These are phyloP conservation scores for Proales similis DNA, from an alignment of 1,140 invertebrate genomes.

Conservation along the genomic window DNA sequence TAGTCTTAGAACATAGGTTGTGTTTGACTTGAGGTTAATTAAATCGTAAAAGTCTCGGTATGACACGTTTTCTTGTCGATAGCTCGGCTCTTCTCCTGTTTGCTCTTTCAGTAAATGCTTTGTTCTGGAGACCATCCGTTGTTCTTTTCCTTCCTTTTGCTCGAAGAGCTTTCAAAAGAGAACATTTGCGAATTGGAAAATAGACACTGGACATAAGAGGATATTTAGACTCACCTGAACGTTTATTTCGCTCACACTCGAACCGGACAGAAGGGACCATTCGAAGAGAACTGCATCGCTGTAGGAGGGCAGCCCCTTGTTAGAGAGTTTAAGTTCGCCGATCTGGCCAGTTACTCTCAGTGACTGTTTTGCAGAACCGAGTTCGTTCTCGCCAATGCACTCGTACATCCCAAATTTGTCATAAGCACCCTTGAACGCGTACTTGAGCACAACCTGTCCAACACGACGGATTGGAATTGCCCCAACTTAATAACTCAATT, in stretches of 20 bases:
- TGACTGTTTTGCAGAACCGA: not conserved
- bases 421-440: not conserved
- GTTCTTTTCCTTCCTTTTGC: slow-evolving; percentile 3
- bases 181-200: no score
- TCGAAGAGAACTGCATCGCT: slow-evolving; percentile 31
- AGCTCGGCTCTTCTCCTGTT: not conserved
- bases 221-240: no score
- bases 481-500: no score
- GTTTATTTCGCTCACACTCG: slow-evolving; percentile 25
- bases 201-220: no score
- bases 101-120: slow-evolving; percentile 3
- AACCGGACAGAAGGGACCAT: slow-evolving; percentile 32
- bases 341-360: not conserved
- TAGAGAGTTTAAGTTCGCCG: not conserved
- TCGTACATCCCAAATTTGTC: slow-evolving; percentile 14
- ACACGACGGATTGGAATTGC: no score
- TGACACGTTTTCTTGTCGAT: slow-evolving; percentile 22
- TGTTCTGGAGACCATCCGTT: slow-evolving; percentile 9
- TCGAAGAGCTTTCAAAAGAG: no score
- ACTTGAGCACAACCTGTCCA: not conserved
- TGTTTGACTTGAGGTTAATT: slow-evolving; percentile 11
- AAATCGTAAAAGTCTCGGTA: slow-evolving; percentile 35
- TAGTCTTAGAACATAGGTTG: slow-evolving; percentile 2
- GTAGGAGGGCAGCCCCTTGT: slow-evolving; percentile 12
- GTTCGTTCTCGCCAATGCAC: slow-evolving; percentile 22